phyloP scores from a whole-genome alignment of 1,140 invertebrate species.

The Capitella teleta region DNA sequence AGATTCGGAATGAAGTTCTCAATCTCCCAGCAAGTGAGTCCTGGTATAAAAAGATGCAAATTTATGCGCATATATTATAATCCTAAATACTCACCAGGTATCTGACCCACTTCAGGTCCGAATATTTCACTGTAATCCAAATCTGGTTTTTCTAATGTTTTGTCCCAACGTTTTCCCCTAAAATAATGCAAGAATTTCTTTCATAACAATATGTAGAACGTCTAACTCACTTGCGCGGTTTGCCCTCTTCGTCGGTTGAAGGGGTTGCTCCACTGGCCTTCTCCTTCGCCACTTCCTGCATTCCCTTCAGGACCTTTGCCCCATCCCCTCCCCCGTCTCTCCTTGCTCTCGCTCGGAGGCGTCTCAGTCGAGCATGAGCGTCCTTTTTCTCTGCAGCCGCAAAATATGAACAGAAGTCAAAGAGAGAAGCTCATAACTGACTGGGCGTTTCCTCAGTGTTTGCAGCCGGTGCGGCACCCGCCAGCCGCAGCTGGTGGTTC shows the following conservation, averaged over 20 bases:
- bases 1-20: slow-evolving; percentile 96
- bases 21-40: slow-evolving; percentile 87
- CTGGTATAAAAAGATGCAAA: slow-evolving; percentile 17
- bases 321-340: slow-evolving; percentile 64
- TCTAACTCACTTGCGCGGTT: slow-evolving; percentile 14
- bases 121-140: slow-evolving; percentile 99
- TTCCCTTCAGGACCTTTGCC: slow-evolving; percentile 86
- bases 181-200: too few relatives aligned
- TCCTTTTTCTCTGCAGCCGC: slow-evolving; percentile 54
- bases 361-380: slow-evolving; percentile 64
- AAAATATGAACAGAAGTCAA: too few relatives aligned
- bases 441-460: slow-evolving; percentile 33
- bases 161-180: slow-evolving; percentile 46
- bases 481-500: slow-evolving; percentile 78
- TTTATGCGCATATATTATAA: not conserved
- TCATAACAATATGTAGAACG: too few relatives aligned
- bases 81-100: slow-evolving; percentile 51
- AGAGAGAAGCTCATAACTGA: slow-evolving; percentile 12
- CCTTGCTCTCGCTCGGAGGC: slow-evolving; percentile 62
- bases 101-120: slow-evolving; percentile 81
- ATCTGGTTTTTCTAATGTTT: slow-evolving; percentile 84
- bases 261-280: slow-evolving; percentile 55
- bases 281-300: slow-evolving; percentile 94
- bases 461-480: slow-evolving; percentile 73
- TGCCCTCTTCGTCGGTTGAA: slow-evolving; percentile 18